Conservation (phyloP, 2,888 invertebrate genomes). For the Drosophila multiciliata region DNA sequence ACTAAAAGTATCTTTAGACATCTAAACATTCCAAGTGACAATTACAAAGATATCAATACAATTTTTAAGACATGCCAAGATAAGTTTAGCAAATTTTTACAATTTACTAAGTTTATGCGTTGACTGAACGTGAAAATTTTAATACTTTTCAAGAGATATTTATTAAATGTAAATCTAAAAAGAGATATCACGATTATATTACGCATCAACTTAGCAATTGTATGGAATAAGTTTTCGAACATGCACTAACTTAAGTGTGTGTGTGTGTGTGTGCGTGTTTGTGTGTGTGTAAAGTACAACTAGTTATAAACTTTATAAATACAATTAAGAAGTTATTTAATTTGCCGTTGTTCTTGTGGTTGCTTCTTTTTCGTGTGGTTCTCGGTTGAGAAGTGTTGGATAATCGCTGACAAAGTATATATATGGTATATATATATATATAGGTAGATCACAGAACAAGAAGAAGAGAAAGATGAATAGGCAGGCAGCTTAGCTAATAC, state of each 20-base stretch:
- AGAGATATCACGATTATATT: slow-evolving; percentile 28
- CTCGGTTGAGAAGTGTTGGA: slow-evolving; percentile 27
- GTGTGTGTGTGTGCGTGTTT: slow-evolving; percentile 28
- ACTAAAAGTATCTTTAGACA: slow-evolving; percentile 5
- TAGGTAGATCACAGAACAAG: slow-evolving; percentile 46
- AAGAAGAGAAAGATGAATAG: slow-evolving; percentile 1
- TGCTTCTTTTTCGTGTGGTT: slow-evolving; percentile 5
- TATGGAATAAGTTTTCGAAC: slow-evolving; percentile 13
- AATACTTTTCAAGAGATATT: background rate
- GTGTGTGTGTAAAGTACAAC: slow-evolving; percentile 31
- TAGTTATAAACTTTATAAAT: slow-evolving; percentile 40
- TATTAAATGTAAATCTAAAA: background rate
- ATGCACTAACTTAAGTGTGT: slow-evolving; percentile 32
- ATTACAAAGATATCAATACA: slow-evolving; percentile 21
- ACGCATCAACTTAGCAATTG: slow-evolving; percentile 14
- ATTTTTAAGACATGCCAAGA: slow-evolving; percentile 36
- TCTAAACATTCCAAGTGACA: slow-evolving; percentile 43
- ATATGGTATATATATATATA: slow-evolving; percentile 2
- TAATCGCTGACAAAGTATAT: slow-evolving; percentile 17
- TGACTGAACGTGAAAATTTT: slow-evolving; percentile 7
- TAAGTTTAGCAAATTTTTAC: background rate
- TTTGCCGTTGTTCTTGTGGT: slow-evolving; percentile 22
- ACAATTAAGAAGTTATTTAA: slow-evolving; percentile 36
- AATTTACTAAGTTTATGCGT: slow-evolving; percentile 20
- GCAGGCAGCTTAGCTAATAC: slow-evolving; percentile 72